These are phyloP conservation scores for Corapipo altera DNA, from an alignment of 2,113 vertebrate genomes.

Conservation along the genomic window DNA sequence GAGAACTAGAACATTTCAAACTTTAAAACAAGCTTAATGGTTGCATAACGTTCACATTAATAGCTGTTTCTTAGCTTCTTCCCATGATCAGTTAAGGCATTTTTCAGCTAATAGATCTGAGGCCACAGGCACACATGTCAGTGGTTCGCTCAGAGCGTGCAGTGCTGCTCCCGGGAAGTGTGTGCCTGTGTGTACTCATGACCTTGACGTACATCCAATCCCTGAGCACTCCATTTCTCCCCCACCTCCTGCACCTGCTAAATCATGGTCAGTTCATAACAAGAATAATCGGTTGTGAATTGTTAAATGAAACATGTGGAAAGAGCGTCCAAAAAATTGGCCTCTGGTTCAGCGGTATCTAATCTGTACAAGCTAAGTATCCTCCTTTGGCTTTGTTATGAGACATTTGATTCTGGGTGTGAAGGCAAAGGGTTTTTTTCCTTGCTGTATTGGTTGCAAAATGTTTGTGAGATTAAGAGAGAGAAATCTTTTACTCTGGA, in stretches of 20 bases:
- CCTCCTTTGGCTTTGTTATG: not conserved
- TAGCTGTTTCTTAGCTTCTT: not conserved
- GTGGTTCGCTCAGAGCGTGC: not conserved
- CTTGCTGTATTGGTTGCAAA: not conserved
- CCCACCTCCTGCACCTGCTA: constrained; percentile 8
- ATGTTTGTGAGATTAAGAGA: not conserved
- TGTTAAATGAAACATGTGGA: not conserved
- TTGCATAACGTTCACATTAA: constrained; percentile 20
- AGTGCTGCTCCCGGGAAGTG: not conserved
- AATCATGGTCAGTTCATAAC: not conserved
- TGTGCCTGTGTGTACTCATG: not conserved
- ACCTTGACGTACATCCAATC: not conserved
- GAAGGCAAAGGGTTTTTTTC: not conserved
- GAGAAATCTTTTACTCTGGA: not conserved
- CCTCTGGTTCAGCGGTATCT: not conserved
- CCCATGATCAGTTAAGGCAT: not conserved
- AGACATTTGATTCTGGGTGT: not conserved
- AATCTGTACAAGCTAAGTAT: not conserved
- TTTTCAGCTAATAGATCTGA: not conserved
- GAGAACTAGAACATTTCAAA: not conserved
- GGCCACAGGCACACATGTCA: not conserved
- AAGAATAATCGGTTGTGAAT: not conserved
- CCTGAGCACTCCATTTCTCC: not conserved
- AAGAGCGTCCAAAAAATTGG: not conserved
- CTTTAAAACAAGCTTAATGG: constrained; percentile 25